Percentiles rank a stretch among this genome's conserved stretches.
Evolutionary conservation across 1,140 invertebrate genomes (phyloP).

Genomic region (Leucophenga varia): DNA sequence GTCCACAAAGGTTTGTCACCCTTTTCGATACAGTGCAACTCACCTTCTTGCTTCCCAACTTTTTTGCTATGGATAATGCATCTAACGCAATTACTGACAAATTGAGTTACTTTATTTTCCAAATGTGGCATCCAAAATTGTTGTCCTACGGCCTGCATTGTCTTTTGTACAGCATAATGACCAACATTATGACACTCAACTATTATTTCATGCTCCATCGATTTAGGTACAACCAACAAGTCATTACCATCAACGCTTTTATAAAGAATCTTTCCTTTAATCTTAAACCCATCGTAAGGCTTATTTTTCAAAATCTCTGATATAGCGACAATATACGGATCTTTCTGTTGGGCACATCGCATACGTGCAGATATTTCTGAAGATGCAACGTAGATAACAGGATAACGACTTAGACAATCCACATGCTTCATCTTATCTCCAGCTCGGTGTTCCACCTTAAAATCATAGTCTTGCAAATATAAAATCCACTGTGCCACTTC

Average conservation of each 20-base stretch:
- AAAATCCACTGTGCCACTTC: conserved; percentile 9
- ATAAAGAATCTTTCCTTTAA: conserved; percentile 4
- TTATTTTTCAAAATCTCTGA: background rate
- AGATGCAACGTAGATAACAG: conserved; percentile 15
- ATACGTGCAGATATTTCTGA: background rate
- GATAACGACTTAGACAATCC: conserved; percentile 52
- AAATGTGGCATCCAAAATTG: too few species aligned
- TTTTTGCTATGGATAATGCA: too few species aligned
- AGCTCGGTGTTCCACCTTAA: conserved; percentile 42
- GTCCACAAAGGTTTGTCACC: background rate
- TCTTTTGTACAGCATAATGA: too few species aligned
- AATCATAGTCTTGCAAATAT: conserved; percentile 29
- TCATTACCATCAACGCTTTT: conserved; percentile 1
- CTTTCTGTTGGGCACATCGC: conserved; percentile 10
- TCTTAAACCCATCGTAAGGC: background rate
- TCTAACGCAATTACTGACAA: too few species aligned
- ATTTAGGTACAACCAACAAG: too few species aligned
- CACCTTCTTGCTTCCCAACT: too few species aligned
- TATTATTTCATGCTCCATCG: too few species aligned
- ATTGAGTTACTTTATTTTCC: too few species aligned
- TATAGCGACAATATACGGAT: conserved; percentile 2
- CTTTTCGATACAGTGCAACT: too few species aligned
- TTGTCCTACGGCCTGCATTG: too few species aligned
- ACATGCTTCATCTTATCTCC: conserved; percentile 51
- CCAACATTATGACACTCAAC: too few species aligned